Evolutionary conservation across 2,888 invertebrate species (phyloP).

Genomic region (Pecten maximus): DNA sequence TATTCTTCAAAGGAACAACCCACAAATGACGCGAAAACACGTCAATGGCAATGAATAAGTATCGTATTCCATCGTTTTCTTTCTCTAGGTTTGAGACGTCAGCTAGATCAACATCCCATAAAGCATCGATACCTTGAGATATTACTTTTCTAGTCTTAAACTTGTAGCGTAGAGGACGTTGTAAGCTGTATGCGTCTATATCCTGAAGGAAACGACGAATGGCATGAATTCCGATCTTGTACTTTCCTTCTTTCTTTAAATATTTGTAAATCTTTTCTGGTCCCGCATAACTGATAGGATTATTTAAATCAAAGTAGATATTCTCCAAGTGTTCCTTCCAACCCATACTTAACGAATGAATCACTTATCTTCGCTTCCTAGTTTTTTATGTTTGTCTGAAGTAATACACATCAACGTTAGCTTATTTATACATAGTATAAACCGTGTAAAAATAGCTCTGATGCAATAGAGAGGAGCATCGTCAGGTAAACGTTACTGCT

Average conservation of each 20-base stretch:
- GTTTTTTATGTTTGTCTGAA: too few relatives aligned
- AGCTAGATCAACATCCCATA: background rate
- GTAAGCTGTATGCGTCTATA: too few relatives aligned
- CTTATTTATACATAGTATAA: too few relatives aligned
- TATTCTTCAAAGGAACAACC: background rate
- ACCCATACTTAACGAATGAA: too few relatives aligned
- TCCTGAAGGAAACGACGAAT: background rate
- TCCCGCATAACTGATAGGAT: constrained; percentile 52
- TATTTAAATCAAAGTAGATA: constrained; percentile 53
- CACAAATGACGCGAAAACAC: background rate
- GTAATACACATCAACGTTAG: too few relatives aligned
- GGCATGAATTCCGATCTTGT: background rate
- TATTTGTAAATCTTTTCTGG: constrained; percentile 50
- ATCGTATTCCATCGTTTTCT: background rate
- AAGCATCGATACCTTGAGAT: background rate
- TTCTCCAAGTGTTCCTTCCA: constrained; percentile 51
- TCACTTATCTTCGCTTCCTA: too few relatives aligned
- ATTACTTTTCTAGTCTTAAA: constrained; percentile 2
- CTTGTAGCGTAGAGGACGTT: background rate
- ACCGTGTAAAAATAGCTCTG: too few relatives aligned
- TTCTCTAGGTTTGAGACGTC: background rate
- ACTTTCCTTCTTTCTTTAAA: constrained; percentile 52
- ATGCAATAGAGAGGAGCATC: too few relatives aligned
- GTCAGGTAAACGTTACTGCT: too few relatives aligned
- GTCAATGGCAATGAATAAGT: background rate